These are phyloP conservation scores for Synchiropus splendidus DNA, from an alignment of 2,113 vertebrate genomes.

Conservation along the genomic window DNA sequence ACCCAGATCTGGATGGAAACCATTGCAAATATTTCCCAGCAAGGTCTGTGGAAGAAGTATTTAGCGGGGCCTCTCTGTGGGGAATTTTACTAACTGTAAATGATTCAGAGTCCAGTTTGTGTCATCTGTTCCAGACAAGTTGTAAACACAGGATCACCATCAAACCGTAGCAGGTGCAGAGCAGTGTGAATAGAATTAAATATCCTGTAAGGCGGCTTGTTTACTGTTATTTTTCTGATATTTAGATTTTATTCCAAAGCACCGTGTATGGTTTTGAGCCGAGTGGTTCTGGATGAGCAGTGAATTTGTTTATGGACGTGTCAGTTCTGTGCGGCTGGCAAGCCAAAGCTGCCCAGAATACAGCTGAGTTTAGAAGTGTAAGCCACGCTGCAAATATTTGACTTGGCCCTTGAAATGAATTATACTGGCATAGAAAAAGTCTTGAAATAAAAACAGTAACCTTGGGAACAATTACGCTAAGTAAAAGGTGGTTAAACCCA, in stretches of 20 bases:
- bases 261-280: conserved; percentile 4
- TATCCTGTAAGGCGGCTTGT: no score
- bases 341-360: conserved; percentile 40
- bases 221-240: no score
- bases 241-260: no score
- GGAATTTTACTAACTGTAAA: conserved; percentile 60
- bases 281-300: conserved; percentile 34
- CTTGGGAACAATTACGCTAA: conserved; percentile 69
- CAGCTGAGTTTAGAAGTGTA: conserved; percentile 59
- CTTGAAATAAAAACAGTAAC: conserved; percentile 62
- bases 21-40: conserved; percentile 68
- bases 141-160: conserved; percentile 49
- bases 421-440: conserved; percentile 60
- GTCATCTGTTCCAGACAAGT: conserved; percentile 55
- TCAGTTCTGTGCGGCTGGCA: conserved; percentile 31
- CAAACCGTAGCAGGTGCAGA: conserved; percentile 15
- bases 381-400: conserved; percentile 69
- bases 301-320: conserved; percentile 37
- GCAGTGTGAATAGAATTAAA: conserved; percentile 1
- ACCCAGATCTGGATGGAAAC: conserved; percentile 66
- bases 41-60: conserved; percentile 53
- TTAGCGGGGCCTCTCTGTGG: conserved; percentile 52
- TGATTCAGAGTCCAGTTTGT: conserved; percentile 51
- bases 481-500: conserved; percentile 58
- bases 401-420: conserved; percentile 64